A percentile compares a stretch with the other conserved stretches of the same genome.
phyloP scores from a whole-genome alignment of 2,888 invertebrate genomes.

The Physocephala rufipes region DNA sequence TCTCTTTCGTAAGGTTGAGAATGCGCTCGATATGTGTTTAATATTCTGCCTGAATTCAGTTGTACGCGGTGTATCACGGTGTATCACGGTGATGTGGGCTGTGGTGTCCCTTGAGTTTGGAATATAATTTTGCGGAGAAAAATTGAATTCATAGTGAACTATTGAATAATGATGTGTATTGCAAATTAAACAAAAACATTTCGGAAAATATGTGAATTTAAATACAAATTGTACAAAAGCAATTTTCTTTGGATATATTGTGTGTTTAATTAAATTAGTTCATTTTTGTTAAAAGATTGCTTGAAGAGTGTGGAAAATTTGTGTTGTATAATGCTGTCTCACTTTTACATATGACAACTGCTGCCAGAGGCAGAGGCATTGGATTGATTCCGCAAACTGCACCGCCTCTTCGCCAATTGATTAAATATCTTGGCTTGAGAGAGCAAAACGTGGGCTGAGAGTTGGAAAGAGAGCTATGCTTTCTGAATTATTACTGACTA shows the following conservation, averaged over 20 bases:
- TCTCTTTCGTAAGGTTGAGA: background rate
- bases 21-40: background rate
- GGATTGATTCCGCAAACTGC: conserved; percentile 34
- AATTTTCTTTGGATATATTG: background rate
- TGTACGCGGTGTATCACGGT: background rate
- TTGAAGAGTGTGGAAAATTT: background rate
- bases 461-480: background rate
- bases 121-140: background rate
- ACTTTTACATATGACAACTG: conserved; percentile 13
- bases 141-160: background rate
- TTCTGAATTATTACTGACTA: too few species aligned
- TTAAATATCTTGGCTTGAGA: conserved; percentile 12
- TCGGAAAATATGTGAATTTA: too few species aligned
- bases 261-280: background rate
- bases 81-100: background rate
- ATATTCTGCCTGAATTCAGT: conserved; percentile 29
- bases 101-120: too few species aligned
- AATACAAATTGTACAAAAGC: too few species aligned
- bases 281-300: background rate
- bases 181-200: background rate
- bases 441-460: too few species aligned
- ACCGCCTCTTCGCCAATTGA: conserved; percentile 33
- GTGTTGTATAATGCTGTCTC: conserved; percentile 1
- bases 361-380: conserved; percentile 32
- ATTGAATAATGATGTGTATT: too few species aligned